phyloP scores from a whole-genome alignment of 2,113 vertebrate species.

The Struthio camelus region DNA sequence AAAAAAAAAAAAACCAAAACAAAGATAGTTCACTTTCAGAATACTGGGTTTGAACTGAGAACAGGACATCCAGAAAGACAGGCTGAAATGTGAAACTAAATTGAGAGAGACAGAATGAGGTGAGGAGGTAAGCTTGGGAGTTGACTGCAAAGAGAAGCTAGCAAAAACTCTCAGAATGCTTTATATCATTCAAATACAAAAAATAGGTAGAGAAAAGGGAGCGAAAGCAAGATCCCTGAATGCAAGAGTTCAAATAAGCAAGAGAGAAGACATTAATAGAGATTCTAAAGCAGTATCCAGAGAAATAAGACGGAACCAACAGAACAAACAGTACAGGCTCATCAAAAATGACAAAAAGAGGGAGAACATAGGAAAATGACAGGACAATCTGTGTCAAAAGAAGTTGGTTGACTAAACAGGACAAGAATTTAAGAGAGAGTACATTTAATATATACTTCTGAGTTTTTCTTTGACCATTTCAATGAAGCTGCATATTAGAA shows the following conservation, averaged over 20 bases:
- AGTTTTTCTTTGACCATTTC: accelerated
- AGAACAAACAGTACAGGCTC: not conserved
- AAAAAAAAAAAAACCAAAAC: not conserved
- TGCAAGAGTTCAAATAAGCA: not conserved
- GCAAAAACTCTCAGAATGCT: conserved; percentile 9
- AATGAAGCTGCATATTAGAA: not conserved
- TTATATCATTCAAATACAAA: not conserved
- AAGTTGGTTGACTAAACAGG: not conserved
- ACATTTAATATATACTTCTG: not conserved
- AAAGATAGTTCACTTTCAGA: conserved; percentile 5
- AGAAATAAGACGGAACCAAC: not conserved
- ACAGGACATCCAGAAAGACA: conserved; percentile 40
- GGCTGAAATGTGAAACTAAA: conserved; percentile 46
- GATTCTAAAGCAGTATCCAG: not conserved
- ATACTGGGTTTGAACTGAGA: conserved; percentile 22
- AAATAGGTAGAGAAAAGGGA: not conserved
- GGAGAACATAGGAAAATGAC: not conserved
- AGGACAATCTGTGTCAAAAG: not conserved
- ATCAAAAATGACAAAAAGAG: not conserved
- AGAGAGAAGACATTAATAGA: not conserved
- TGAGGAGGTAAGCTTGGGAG: conserved; percentile 51
- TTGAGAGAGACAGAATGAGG: conserved; percentile 50
- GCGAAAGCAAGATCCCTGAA: not conserved
- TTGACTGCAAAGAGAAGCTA: conserved; percentile 14
- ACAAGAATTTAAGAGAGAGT: not conserved